Evolutionary conservation across 53 echinoderm and acorn worm genomes (phyloP), one percentile per base, ranked within the genome.

Genomic region (Astropecten irregularis): DNA sequence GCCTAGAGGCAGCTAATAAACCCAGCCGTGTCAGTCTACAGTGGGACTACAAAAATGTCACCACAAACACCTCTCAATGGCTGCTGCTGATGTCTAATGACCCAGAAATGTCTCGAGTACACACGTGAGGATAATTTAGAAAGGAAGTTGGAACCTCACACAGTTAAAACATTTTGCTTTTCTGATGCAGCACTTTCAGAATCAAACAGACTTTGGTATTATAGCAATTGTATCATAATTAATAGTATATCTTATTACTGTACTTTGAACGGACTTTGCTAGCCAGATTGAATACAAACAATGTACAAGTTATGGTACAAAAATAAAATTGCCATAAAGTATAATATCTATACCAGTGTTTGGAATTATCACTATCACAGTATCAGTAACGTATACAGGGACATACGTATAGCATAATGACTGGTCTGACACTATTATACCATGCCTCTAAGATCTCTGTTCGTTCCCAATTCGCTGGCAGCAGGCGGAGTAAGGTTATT

Each of bases 251-350:
- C n/a, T n/a, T n/a, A n/a, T n/a, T n/a, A n/a, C 11, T 42, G 6
- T 42, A 42, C 1, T 68, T 42, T 15, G 21, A 42, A 44, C 25
- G 19, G 28, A 27, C 39, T 21, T 20, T 68, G 2, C 21, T 28
- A 20, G 39, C 47, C 31, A 40, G 44, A 30, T 61, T 61, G 23
- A 61, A 18, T 79, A 62, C 63, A 79, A 61, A 59, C 47, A 62
- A 60, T 79, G 47, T 79, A 79, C 79, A 79, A 79, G 38, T 62
- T 79, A 79, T 79, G 32, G 44, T 79, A 79, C 79, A 79, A 79
- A 79, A 79, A 79, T 79, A 79, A 29, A 79, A 47, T n/a, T n/a
- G n/a, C n/a, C n/a, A n/a, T n/a, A n/a, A 38, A 14, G 25, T 76
- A 40, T 21, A 21, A 40, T 55, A 31, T 49, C 18, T 76, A 57